Conservation (phyloP, 92 coral and sea anemone genomes). For the Phenganax stokvisi region DNA sequence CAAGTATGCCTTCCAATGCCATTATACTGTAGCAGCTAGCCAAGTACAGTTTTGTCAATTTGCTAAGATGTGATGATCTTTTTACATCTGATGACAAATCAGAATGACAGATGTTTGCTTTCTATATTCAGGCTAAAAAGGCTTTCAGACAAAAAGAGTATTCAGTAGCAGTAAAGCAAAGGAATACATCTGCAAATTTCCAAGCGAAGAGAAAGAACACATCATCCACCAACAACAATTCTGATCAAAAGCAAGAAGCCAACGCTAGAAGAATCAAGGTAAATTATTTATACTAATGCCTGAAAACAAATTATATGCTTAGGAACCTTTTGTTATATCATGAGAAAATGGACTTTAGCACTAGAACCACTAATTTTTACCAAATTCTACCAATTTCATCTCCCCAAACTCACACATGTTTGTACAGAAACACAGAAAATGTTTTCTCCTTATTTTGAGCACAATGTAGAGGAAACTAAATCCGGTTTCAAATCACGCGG, state of each 20-base stretch:
- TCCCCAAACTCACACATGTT: too few species aligned
- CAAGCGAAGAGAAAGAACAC: not conserved
- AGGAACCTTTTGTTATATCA: too few species aligned
- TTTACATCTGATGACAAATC: not conserved
- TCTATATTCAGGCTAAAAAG: constrained; percentile 49
- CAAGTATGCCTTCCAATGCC: too few species aligned
- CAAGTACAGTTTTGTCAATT: not conserved
- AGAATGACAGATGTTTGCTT: not conserved
- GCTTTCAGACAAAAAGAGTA: constrained; percentile 38
- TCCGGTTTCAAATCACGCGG: too few species aligned
- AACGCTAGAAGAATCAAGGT: not conserved
- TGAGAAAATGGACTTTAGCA: too few species aligned
- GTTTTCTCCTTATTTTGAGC: too few species aligned
- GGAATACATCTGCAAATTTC: not conserved
- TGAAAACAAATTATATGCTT: too few species aligned
- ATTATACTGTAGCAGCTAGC: not conserved
- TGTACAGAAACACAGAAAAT: too few species aligned
- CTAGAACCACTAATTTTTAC: too few species aligned
- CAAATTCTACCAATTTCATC: too few species aligned
- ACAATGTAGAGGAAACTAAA: too few species aligned
- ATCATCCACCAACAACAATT: not conserved
- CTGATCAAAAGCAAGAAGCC: constrained; percentile 9
- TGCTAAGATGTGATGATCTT: not conserved
- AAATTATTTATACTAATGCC: not conserved
- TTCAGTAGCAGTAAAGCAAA: constrained; percentile 10